These are phyloP conservation scores for Todus mexicanus DNA, from an alignment of 2,797 vertebrate genomes.

Conservation along the genomic window DNA sequence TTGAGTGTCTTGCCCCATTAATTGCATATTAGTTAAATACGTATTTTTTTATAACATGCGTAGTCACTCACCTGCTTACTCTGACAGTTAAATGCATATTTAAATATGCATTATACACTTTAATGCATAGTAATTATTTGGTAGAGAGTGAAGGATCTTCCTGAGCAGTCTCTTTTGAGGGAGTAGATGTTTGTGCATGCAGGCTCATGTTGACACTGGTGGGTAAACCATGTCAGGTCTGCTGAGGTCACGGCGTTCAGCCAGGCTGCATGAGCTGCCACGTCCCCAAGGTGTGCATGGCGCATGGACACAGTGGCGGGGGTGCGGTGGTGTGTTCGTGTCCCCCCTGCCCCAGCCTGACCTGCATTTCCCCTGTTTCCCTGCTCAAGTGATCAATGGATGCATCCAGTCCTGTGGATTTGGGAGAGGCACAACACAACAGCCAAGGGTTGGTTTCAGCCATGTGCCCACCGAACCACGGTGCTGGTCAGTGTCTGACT, in stretches of 20 bases:
- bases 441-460: background rate
- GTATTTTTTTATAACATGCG: constrained; percentile 46
- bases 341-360: background rate
- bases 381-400: background rate
- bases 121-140: constrained; percentile 33
- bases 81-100: constrained; percentile 27
- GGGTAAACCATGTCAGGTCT: rapidly evolving
- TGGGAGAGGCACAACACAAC: background rate
- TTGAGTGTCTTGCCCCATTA: constrained; percentile 61
- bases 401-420: background rate
- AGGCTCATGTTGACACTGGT: background rate
- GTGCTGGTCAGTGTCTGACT: background rate
- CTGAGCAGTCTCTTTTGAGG: background rate
- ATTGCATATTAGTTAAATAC: constrained; percentile 67
- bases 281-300: rapidly evolving
- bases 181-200: background rate
- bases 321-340: background rate
- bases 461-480: background rate
- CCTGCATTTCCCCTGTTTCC: background rate
- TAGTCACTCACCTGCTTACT: constrained; percentile 64
- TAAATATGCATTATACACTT: constrained; percentile 41
- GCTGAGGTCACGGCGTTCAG: rapidly evolving
- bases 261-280: rapidly evolving
- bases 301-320: too few species aligned
- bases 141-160: background rate